These are phyloP conservation scores for Scaptodrosophila latifasciaeformis DNA, from an alignment of 2,888 invertebrate genomes.

Conservation along the genomic window DNA sequence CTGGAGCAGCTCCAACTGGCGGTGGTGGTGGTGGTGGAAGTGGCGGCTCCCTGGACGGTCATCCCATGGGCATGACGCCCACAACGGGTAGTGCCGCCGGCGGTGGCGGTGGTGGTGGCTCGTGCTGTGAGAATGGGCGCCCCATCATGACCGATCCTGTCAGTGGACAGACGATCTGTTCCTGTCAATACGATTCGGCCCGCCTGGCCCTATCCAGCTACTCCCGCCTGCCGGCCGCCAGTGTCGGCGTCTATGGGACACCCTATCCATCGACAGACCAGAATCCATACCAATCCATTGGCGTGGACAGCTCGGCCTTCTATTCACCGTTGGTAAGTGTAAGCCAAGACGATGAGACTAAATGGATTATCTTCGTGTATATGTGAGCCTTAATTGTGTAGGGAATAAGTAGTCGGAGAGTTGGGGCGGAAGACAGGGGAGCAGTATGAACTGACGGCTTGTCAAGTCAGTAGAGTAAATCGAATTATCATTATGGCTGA, in stretches of 20 bases:
- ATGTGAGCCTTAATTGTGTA: conserved; percentile 72
- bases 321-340: conserved; percentile 94
- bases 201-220: conserved; percentile 88
- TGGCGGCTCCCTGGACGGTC: conserved; percentile 56
- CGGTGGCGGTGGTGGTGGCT: conserved; percentile 56
- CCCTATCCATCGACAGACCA: conserved; percentile 94
- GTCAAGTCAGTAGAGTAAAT: conserved; percentile 69
- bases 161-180: conserved; percentile 94
- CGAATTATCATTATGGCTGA: conserved; percentile 73
- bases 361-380: conserved; percentile 65
- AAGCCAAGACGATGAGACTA: conserved; percentile 50
- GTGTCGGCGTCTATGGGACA: conserved; percentile 88
- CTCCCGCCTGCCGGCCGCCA: conserved; percentile 85
- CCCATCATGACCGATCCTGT: conserved; percentile 95
- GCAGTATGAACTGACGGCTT: conserved; percentile 48
- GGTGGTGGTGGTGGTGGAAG: conserved; percentile 30
- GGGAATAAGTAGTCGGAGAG: conserved; percentile 21
- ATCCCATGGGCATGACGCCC: conserved; percentile 56
- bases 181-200: conserved; percentile 94
- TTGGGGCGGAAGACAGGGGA: background rate
- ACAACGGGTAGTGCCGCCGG: conserved; percentile 39
- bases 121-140: conserved; percentile 93
- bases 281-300: conserved; percentile 94
- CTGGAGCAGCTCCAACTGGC: conserved; percentile 27
- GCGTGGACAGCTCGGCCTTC: conserved; percentile 95